Evolutionary conservation across 2,797 vertebrate genomes (phyloP), one percentile per base, ranked within the genome.

Genomic region (Pristis pectinata): DNA sequence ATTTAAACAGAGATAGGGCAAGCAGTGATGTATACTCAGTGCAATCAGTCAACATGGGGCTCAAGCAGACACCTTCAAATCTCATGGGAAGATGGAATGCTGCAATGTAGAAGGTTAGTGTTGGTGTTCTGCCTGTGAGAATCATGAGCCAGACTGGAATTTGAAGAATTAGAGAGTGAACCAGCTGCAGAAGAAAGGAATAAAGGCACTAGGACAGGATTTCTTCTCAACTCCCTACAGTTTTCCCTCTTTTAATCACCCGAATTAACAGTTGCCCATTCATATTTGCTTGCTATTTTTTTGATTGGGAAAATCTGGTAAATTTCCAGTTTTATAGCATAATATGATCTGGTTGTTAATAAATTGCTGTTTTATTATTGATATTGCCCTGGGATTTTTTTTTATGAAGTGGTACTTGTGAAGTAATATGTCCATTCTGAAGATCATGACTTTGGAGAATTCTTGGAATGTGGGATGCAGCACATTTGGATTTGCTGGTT

Each of bases 171-270:
- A 76, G 49, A 34, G 15, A 5, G 27, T 74, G 27, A 74, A 94
- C 53, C 92, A 94, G 72, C 67, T 94, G 92, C 67, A 76, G 53
- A 17, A 70, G 49, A 27, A 76, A 94, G 44, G 92, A 93, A 93
- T 72, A 10, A 72, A 70, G 37, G 67, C 53, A 27, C 24, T 76
- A n/a, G 70, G 0, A 74, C 67, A 67, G 93, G 92, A 53, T 30
- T 1, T 93, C 24, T 44, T 70, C 89, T 93, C 13, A 67, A 37
- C n/a, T 91, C n/a, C 24, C 44, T 53, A 61, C 61, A 44, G 41
- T 49, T 27, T 72, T 34, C 11, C 1, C 30, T 76, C 70, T 30
- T 94, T 94, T 53, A 76, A 76, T 76, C 27, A 49, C 10, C 61
- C 56, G 34, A 94, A 53, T 49, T 27, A 49, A 76, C 92, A 94